Conservation (phyloP, 2,888 invertebrate species). For the Eulithis testata region DNA sequence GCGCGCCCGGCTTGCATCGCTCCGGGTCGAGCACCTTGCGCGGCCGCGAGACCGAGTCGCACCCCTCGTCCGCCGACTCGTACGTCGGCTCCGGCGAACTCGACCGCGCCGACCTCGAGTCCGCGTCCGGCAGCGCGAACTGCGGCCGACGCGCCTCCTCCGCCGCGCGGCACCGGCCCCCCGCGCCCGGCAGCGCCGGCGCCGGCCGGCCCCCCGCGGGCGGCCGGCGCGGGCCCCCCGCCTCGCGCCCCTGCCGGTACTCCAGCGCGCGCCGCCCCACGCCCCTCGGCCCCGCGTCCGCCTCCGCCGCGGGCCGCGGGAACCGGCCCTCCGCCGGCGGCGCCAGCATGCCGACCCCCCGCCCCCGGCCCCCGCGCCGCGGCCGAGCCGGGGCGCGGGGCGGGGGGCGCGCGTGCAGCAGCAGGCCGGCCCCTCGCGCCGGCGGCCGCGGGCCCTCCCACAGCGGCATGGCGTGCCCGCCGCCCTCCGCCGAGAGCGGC, state of each 20-base stretch:
- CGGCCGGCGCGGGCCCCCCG: not conserved
- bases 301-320: slow-evolving; percentile 34
- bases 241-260: slow-evolving; percentile 27
- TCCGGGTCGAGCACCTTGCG: slow-evolving; percentile 27
- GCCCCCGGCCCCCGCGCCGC: slow-evolving; percentile 10
- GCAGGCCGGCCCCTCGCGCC: slow-evolving; percentile 26
- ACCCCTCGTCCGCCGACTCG: slow-evolving; percentile 41
- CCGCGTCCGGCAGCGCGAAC: slow-evolving; percentile 51
- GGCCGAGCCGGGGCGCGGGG: slow-evolving; percentile 32
- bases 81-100: slow-evolving; percentile 40
- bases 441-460: slow-evolving; percentile 35
- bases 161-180: not conserved
- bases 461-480: slow-evolving; percentile 28
- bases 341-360: slow-evolving; percentile 34
- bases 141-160: slow-evolving; percentile 42
- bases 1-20: slow-evolving; percentile 33
- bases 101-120: slow-evolving; percentile 37
- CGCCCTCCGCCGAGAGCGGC: slow-evolving; percentile 33
- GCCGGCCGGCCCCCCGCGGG: slow-evolving; percentile 31
- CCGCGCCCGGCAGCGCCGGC: not conserved
- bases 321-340: slow-evolving; percentile 37
- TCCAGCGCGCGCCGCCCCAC: not conserved
- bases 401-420: no score
- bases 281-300: slow-evolving; percentile 13
- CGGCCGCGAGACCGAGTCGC: slow-evolving; percentile 44